Percentiles rank a stretch among this genome's conserved stretches.
Evolutionary conservation across 2,888 invertebrate genomes (phyloP).

Genomic region (Limnephilus auricula): DNA sequence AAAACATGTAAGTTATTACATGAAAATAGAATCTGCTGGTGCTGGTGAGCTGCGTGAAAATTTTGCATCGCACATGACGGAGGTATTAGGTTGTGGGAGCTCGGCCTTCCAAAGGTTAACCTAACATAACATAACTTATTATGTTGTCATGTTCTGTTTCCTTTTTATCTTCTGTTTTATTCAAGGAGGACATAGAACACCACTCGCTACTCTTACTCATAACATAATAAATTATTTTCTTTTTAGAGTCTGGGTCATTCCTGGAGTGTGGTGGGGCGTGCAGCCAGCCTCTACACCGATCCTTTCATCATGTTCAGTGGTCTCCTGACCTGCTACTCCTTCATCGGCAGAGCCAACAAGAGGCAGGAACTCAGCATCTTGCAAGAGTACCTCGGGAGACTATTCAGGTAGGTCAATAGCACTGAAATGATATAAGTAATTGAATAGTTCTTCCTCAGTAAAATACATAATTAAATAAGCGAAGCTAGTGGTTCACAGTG

Average conservation of each 20-base stretch:
- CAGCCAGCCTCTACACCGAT: conserved; percentile 84
- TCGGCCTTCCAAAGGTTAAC: too few species aligned
- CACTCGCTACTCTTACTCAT: neutral
- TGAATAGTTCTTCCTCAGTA: too few species aligned
- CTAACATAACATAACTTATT: too few species aligned
- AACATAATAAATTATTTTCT: neutral
- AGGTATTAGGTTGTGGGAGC: too few species aligned
- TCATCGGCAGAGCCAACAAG: conserved; percentile 78
- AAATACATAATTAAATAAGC: too few species aligned
- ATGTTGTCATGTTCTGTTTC: too few species aligned
- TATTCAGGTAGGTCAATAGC: conserved; percentile 73
- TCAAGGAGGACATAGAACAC: neutral
- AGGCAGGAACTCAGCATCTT: conserved; percentile 77
- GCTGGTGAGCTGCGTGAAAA: too few species aligned
- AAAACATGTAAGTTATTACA: too few species aligned
- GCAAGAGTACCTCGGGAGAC: conserved; percentile 80
- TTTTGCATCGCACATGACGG: too few species aligned
- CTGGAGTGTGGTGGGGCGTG: conserved; percentile 83
- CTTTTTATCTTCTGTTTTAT: too few species aligned
- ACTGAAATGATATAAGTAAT: neutral
- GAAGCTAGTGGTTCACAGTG: too few species aligned
- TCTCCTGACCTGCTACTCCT: conserved; percentile 81
- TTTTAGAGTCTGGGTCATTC: conserved; percentile 79
- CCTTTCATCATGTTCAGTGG: conserved; percentile 85
- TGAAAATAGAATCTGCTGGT: too few species aligned